A percentile compares a stretch with the other conserved stretches of the same genome.
Conservation (phyloP, 1,140 invertebrate species). For the Brachionus rubens region DNA sequence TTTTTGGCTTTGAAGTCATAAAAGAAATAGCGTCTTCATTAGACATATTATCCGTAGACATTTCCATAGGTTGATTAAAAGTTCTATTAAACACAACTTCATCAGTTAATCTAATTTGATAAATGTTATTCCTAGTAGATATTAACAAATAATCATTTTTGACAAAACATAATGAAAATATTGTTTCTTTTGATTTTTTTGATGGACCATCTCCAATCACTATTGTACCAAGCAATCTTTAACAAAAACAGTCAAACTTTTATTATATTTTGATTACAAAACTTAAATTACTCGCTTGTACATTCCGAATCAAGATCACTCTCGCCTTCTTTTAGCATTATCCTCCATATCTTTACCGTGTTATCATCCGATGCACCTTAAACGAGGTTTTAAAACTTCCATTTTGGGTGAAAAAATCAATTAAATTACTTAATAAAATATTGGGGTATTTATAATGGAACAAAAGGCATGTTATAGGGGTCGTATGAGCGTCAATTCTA, state of each 20-base stretch:
- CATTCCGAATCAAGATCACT: background rate
- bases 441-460: slow-evolving; percentile 19
- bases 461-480: slow-evolving; percentile 1
- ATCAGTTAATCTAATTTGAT: background rate
- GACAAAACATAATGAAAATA: slow-evolving; percentile 17
- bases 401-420: background rate
- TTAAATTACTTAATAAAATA: slow-evolving; percentile 28
- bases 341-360: slow-evolving; percentile 26
- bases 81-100: background rate
- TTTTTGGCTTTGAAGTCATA: slow-evolving; percentile 8
- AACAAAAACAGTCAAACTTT: background rate
- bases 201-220: background rate
- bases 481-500: slow-evolving; percentile 38
- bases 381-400: background rate
- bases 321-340: background rate
- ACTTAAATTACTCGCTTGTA: background rate
- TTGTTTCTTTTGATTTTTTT: slow-evolving; percentile 1
- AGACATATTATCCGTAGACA: background rate
- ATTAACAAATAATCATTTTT: slow-evolving; percentile 2
- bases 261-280: background rate
- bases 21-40: background rate
- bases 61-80: background rate
- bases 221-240: slow-evolving; percentile 1
- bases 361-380: slow-evolving; percentile 34
- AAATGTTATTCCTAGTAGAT: background rate